Evolutionary conservation across 2,888 invertebrate species (phyloP).

Genomic region (Limnephilus auricula): DNA sequence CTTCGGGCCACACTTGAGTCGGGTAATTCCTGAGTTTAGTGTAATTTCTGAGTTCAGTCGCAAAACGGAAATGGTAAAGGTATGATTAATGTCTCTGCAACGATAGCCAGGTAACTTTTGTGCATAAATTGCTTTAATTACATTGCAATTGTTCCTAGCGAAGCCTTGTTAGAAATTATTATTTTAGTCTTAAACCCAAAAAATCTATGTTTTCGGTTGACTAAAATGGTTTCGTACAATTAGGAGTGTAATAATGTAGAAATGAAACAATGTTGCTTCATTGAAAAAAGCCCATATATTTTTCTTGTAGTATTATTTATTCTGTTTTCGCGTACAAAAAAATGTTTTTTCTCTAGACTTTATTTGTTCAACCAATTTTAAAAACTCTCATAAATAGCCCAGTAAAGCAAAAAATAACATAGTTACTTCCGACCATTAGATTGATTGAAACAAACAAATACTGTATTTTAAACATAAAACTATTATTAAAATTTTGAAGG

Average conservation of each 20-base stretch:
- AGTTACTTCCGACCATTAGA: too few relatives aligned
- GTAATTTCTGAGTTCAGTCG: conserved; percentile 9
- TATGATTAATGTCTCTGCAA: background rate
- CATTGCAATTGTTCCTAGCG: background rate
- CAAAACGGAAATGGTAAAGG: conserved; percentile 7
- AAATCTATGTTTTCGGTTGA: background rate
- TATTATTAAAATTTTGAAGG: too few relatives aligned
- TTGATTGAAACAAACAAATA: too few relatives aligned
- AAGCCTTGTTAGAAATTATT: background rate
- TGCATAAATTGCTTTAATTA: background rate
- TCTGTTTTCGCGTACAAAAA: too few relatives aligned
- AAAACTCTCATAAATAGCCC: too few relatives aligned
- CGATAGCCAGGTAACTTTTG: background rate
- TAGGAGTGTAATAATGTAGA: background rate
- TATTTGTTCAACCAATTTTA: too few relatives aligned
- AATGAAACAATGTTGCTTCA: background rate
- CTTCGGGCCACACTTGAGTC: conserved; percentile 32
- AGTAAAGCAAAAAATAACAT: too few relatives aligned
- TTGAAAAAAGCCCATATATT: too few relatives aligned
- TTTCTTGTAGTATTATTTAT: too few relatives aligned
- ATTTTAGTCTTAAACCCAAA: background rate
- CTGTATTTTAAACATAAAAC: too few relatives aligned
- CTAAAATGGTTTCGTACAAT: background rate
- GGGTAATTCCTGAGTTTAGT: conserved; percentile 31
- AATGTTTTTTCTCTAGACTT: too few relatives aligned